A percentile compares a stretch with the other conserved stretches of the same genome.
These are phyloP conservation scores for Halyomorpha halys DNA, from an alignment of 1,140 invertebrate species.

Conservation along the genomic window DNA sequence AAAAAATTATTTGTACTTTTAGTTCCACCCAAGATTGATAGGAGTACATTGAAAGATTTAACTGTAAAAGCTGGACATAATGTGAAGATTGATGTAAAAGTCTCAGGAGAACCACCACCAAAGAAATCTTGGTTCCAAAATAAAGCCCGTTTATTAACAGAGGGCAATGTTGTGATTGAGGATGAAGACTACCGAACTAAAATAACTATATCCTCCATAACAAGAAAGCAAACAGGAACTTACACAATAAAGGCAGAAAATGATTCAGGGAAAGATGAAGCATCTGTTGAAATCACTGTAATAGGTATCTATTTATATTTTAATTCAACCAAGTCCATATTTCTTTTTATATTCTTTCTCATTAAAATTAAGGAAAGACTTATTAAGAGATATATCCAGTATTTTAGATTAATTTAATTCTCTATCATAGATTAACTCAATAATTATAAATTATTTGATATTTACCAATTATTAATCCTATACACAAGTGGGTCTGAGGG, in stretches of 20 bases:
- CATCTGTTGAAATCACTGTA: constrained; percentile 75
- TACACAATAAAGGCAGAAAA: constrained; percentile 85
- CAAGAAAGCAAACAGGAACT: constrained; percentile 71
- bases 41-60: constrained; percentile 74
- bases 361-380: too few species aligned
- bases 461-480: too few species aligned
- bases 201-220: constrained; percentile 58
- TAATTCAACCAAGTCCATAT: too few species aligned
- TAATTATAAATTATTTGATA: too few species aligned
- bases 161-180: constrained; percentile 64
- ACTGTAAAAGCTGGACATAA: constrained; percentile 78
- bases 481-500: too few species aligned
- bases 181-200: constrained; percentile 79
- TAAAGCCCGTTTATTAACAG: constrained; percentile 56
- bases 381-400: too few species aligned
- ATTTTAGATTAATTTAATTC: too few species aligned
- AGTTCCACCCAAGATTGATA: constrained; percentile 84
- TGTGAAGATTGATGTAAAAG: constrained; percentile 75
- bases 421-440: too few species aligned
- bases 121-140: constrained; percentile 75
- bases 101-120: constrained; percentile 80
- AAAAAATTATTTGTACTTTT: constrained; percentile 22
- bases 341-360: too few species aligned
- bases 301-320: constrained; percentile 42
- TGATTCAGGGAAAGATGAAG: constrained; percentile 80